Evolutionary conservation across 2,797 vertebrate species (phyloP).

Genomic region (Rhinophrynus dorsalis): DNA sequence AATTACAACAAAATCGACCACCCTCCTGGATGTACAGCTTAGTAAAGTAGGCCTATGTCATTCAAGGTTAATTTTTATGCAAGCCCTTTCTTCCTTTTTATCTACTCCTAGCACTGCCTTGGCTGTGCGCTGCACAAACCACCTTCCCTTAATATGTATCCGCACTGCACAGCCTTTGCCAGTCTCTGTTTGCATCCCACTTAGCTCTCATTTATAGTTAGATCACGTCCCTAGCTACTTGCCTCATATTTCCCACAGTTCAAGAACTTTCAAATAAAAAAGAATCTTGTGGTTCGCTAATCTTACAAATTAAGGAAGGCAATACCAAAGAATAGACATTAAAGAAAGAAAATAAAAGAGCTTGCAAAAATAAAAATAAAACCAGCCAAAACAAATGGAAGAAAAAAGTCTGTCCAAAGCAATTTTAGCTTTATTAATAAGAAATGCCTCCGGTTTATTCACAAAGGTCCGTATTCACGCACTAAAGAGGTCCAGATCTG

Average conservation of each 20-base stretch:
- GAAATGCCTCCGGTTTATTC: constrained; percentile 57
- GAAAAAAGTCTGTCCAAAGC: background rate
- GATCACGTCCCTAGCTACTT: constrained; percentile 60
- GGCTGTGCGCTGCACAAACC: constrained; percentile 54
- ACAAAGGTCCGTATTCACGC: no score
- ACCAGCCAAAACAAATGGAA: background rate
- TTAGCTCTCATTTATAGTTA: constrained; percentile 66
- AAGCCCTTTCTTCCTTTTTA: constrained; percentile 43
- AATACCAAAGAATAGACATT: background rate
- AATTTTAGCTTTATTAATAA: constrained; percentile 30
- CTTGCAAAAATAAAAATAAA: background rate
- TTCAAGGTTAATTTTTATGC: constrained; percentile 41
- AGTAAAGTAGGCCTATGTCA: no score
- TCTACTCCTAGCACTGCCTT: constrained; percentile 48
- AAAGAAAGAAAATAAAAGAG: background rate
- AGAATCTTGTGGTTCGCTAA: constrained; percentile 56
- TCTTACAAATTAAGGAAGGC: constrained; percentile 59
- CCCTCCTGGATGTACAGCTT: no score
- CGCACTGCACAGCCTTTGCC: constrained; percentile 50
- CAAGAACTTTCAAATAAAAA: constrained; percentile 64
- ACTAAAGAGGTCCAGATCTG: no score
- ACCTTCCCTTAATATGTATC: constrained; percentile 41
- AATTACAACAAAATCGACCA: no score
- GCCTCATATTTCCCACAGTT: constrained; percentile 74
- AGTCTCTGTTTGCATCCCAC: constrained; percentile 59